Evolutionary conservation across 2,113 vertebrate species (phyloP), one percentile per base, ranked within the genome.

Genomic region (Odobenus rosmarus): DNA sequence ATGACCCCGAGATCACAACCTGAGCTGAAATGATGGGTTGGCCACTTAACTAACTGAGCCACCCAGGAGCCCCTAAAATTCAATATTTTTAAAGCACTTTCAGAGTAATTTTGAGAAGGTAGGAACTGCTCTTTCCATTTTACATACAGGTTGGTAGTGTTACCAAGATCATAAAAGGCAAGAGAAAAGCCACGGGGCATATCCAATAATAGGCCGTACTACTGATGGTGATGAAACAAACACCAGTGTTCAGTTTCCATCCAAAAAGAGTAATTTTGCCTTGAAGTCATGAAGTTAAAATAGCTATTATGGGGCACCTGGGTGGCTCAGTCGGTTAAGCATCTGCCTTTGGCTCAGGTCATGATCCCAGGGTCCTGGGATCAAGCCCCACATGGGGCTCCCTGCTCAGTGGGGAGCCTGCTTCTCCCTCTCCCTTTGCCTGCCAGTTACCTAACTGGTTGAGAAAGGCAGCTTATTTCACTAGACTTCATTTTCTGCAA

Each of bases 61-160:
- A n/a, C 33, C 64, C 7, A 19, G 64, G 7, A n/a, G 67, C 67
- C 67, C 67, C 36, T 57, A 74, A 94, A 93, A 84, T 49, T 42
- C 69, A 84, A 13, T 49, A 33, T 12, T 90, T 93, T 77, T 57
- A 76, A 92, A 82, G 42, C 12, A 69, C 53, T 97, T 93, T 80
- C 71, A 94, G 80, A 49, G 15, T 69, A 79, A 87, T 28, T 15
- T 69, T 92, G 62, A 90, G 61, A 95, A 61, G 51, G 72, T 24
- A 74, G 10, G 14, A 69, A 49, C 12, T 79, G 9, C 55, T 55
- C 36, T 64, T 86, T 83, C 19, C 39, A 90, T 51, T 86, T 95
- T 74, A 61, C 2, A 36, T 42, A 26, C 24, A 2, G 59, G 4
- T 85, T 53, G 21, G 12, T 16, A n/a, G 21, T 42, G 12, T 93